Base-by-base conservation (phyloP, 2,888 invertebrate genomes). In the Cataglyphis livida region DNA sequence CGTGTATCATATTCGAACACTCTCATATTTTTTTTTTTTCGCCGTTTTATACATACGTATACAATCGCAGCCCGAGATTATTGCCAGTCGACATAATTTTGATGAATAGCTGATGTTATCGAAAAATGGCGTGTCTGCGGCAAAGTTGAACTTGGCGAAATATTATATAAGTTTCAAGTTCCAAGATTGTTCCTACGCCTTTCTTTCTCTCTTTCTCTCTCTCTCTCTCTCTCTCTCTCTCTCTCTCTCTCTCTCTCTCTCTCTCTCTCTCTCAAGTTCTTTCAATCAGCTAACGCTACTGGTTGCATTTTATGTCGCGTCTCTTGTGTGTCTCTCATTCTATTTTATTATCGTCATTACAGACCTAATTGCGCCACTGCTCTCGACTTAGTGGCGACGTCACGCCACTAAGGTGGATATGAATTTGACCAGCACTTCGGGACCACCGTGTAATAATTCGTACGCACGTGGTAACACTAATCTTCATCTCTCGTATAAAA, bases 401-500 rank as follows among this genome's bases (percentile, higher is more conserved):
- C 79, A 71, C 74, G 83, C 81, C 51, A 84, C 84, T 70, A 21
- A 25, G 64, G 59, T 85, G 82, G 90, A 88, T 87, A 89, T 89
- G 90, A 86, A 89, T 90, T 86, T 87, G 64, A 54, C 74, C 76
- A 81, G 62, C n/a, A n/a, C 70, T 84, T 78, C 84, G 85, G 7
- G n/a, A 85, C 75, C 73, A 85, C 73, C 76, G 78, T 61, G 51
- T 76, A 73, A 70, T 82, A 66, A 66, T 62, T 84, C 82, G 71
- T 83, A 54, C 71, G 66, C 65, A 38, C 84, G 84, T 84, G 79
- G 79, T 88, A 85, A 86, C 83, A 84, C 78, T 82, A 86, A 87
- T 68, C 66, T 41, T 83, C 21, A 84, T 78, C 86, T 78, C 87
- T 83, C 78, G 90, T 93, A 92, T 92, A 93, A 92, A 93, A 93